Base-by-base conservation (phyloP, 2,888 invertebrate species). In the Diabrotica balteata region DNA sequence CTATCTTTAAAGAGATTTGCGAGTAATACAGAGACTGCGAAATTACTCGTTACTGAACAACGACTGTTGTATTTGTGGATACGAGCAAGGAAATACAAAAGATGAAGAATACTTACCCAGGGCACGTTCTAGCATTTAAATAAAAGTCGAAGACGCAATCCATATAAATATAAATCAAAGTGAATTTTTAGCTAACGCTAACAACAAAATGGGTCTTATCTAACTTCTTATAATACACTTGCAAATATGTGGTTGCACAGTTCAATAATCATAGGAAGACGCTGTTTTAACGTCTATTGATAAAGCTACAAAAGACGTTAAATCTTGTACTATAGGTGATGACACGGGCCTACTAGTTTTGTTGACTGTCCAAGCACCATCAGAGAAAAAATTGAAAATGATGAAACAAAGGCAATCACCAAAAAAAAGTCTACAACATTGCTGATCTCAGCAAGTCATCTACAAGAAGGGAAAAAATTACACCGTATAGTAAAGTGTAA, bases 101-200 rank as follows among this genome's bases (percentile, higher is more conserved):
- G n/a, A n/a, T n/a, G n/a, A n/a, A n/a, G n/a, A n/a, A n/a, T n/a
- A n/a, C n/a, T n/a, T n/a, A n/a, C n/a, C n/a, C n/a, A n/a, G n/a
- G 49, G 46, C 59, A 59, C 59, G 59, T 59, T 59, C 59, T 22
- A 59, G 49, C 49, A 59, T 59, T 59, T 32, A 17, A 22, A 22
- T 59, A 47, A 59, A 47, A 59, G 59, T 59, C 32, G 47, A 59
- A 59, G 59, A 59, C 17, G 1, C 17, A 17, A 17, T 17, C 17
- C 17, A 17, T 17, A 2, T 17, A 17, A 17, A 17, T 17, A 47
- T 59, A 47, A 59, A 59, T 43, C 62, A 63, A 54, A 63, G 42
- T 63, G 53, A 63, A 63, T 63, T 63, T 63, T 46, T 54, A 63
- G 54, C 45, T 63, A 63, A 32, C 54, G 54, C 54, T 63, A 54